Percentiles rank a stretch among this genome's conserved stretches.
These are phyloP conservation scores for Craniophora ligustri DNA, from an alignment of 2,888 invertebrate species.

Conservation along the genomic window DNA sequence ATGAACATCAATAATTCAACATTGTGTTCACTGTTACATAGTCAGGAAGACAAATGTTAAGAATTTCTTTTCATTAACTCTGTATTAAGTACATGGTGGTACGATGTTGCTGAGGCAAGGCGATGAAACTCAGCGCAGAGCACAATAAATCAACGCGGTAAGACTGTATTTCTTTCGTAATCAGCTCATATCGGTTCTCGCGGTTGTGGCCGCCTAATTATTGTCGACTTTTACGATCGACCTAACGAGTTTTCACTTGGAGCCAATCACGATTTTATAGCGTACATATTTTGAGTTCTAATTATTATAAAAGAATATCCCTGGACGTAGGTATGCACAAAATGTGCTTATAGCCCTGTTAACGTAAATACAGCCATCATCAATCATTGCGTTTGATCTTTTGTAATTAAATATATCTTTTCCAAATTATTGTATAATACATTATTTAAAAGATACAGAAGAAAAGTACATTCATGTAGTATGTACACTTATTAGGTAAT, in stretches of 20 bases:
- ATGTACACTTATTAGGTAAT: too few species aligned
- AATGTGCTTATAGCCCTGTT: slow-evolving; percentile 6
- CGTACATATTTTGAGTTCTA: slow-evolving; percentile 79
- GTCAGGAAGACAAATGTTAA: slow-evolving; percentile 74
- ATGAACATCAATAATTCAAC: slow-evolving; percentile 60
- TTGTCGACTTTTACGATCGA: slow-evolving; percentile 87
- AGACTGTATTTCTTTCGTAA: slow-evolving; percentile 88
- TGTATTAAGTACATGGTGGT: slow-evolving; percentile 72
- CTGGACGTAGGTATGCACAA: slow-evolving; percentile 20
- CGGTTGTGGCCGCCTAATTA: slow-evolving; percentile 86
- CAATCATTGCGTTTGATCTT: too few species aligned
- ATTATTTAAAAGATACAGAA: too few species aligned
- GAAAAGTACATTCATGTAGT: too few species aligned
- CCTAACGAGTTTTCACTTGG: slow-evolving; percentile 87
- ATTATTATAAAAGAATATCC: slow-evolving; percentile 69
- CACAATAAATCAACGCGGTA: slow-evolving; percentile 84
- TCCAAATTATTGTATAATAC: too few species aligned
- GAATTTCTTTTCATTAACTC: slow-evolving; percentile 79
- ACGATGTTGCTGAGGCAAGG: slow-evolving; percentile 65
- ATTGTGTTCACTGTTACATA: slow-evolving; percentile 64
- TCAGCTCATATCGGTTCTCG: slow-evolving; percentile 86
- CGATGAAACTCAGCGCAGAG: slow-evolving; percentile 76
- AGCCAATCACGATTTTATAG: slow-evolving; percentile 87
- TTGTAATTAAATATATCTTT: too few species aligned
- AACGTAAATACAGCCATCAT: neutral